phyloP scores from a whole-genome alignment of 2,113 vertebrate genomes.

The Heptranchias perlo region DNA sequence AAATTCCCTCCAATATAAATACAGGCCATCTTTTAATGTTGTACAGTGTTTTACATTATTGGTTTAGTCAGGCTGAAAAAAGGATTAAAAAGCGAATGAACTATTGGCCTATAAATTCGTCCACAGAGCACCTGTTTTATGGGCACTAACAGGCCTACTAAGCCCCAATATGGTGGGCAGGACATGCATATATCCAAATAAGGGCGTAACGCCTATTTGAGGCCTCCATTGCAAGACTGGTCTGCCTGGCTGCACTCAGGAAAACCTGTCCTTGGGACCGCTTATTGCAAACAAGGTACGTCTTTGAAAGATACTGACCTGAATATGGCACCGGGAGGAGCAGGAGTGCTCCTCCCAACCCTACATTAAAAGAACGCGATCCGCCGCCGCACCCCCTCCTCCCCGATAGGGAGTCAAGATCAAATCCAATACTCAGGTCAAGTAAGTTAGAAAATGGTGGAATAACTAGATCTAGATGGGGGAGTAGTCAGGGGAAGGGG shows the following conservation, averaged over 20 bases:
- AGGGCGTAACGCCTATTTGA: background rate
- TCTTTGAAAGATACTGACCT: background rate
- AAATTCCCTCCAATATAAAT: too few species aligned
- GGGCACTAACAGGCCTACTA: background rate
- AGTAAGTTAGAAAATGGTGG: too few species aligned
- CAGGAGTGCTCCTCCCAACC: background rate
- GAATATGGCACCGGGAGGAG: background rate
- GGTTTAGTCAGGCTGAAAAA: conserved; percentile 1
- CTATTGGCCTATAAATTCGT: background rate
- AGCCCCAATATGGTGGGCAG: background rate
- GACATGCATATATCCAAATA: background rate
- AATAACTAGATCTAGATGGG: too few species aligned
- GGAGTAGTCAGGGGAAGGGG: too few species aligned
- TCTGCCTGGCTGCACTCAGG: background rate
- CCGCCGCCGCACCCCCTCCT: background rate
- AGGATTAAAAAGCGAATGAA: background rate
- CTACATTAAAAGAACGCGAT: background rate
- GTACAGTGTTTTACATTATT: background rate
- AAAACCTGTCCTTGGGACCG: too few species aligned
- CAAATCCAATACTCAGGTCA: too few species aligned
- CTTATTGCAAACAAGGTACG: background rate
- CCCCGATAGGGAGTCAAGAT: background rate
- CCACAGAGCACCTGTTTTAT: background rate
- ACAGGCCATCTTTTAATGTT: conserved; percentile 23
- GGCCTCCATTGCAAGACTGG: too few species aligned